Percentiles rank a stretch among this genome's conserved stretches.
These are phyloP conservation scores for Sebastes variabilis DNA, from an alignment of 2,797 vertebrate species.

Conservation along the genomic window DNA sequence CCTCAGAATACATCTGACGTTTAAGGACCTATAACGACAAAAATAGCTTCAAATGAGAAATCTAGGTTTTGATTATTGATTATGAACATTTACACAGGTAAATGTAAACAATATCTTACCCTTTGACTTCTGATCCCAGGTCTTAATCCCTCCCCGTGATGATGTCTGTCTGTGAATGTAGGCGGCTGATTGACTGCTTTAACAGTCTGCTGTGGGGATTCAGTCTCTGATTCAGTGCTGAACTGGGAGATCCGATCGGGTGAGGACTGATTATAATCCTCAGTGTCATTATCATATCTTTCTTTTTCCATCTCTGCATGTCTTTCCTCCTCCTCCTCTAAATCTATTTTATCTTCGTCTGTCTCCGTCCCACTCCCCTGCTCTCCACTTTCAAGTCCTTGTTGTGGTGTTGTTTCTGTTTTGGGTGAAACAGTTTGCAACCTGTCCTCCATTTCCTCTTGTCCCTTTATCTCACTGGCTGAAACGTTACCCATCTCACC, in stretches of 20 bases:
- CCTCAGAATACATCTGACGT: neutral
- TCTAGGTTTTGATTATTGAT: neutral
- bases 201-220: conserved; percentile 7
- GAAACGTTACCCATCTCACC: conserved; percentile 18
- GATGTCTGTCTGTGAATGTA: neutral
- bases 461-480: neutral
- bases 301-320: conserved; percentile 2
- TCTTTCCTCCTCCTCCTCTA: conserved; percentile 7
- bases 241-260: conserved; percentile 10
- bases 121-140: conserved; percentile 53
- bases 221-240: conserved; percentile 27
- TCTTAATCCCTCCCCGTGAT: neutral
- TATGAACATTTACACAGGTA: neutral
- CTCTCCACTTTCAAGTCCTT: neutral
- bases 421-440: neutral
- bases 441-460: neutral
- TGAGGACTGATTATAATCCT: conserved; percentile 16
- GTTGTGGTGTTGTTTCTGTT: neutral
- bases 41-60: neutral
- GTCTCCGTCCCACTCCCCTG: conserved; percentile 4
- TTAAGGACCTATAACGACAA: neutral
- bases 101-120: conserved; percentile 49
- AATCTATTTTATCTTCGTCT: conserved; percentile 2
- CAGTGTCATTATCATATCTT: neutral
- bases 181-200: conserved; percentile 5